Evolutionary conservation across 1,140 invertebrate species (phyloP).

Genomic region (Drosophila nasuta): DNA sequence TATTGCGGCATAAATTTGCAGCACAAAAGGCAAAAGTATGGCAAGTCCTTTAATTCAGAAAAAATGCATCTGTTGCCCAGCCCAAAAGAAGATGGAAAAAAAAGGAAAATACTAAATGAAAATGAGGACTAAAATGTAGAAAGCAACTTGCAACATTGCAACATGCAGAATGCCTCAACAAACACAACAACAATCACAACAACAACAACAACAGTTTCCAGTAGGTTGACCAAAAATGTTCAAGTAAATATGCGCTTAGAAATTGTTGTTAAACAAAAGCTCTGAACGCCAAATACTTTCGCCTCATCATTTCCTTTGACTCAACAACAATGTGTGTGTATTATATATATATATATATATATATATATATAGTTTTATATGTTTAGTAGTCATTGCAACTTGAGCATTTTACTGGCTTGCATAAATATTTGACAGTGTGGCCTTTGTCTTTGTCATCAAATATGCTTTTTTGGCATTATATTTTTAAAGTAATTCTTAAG

Average conservation of each 20-base stretch:
- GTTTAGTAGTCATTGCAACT: conserved; percentile 7
- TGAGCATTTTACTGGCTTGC: conserved; percentile 51
- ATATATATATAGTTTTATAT: too few relatives aligned
- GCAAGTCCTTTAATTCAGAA: background rate
- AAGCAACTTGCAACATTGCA: conserved; percentile 19
- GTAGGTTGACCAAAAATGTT: conserved; percentile 18
- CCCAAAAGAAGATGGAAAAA: background rate
- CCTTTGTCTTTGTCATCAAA: conserved; percentile 28
- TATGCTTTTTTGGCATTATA: background rate
- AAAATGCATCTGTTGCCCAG: conserved; percentile 30
- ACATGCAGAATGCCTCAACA: conserved; percentile 5
- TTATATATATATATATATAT: conserved; percentile 1
- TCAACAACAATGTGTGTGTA: conserved; percentile 6
- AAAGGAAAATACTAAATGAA: background rate
- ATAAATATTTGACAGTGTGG: conserved; percentile 54
- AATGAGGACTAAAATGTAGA: conserved; percentile 7
- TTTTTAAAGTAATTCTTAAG: background rate
- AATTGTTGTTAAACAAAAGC: conserved; percentile 35
- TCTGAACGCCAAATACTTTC: conserved; percentile 30
- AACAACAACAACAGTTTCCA: too few relatives aligned
- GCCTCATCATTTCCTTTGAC: conserved; percentile 33
- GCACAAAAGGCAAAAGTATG: conserved; percentile 15
- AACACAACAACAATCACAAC: background rate
- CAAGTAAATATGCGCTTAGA: conserved; percentile 43
- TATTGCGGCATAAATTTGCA: background rate